Conservation (phyloP, 2,797 vertebrate species). For the Cebuella pygmaea region DNA sequence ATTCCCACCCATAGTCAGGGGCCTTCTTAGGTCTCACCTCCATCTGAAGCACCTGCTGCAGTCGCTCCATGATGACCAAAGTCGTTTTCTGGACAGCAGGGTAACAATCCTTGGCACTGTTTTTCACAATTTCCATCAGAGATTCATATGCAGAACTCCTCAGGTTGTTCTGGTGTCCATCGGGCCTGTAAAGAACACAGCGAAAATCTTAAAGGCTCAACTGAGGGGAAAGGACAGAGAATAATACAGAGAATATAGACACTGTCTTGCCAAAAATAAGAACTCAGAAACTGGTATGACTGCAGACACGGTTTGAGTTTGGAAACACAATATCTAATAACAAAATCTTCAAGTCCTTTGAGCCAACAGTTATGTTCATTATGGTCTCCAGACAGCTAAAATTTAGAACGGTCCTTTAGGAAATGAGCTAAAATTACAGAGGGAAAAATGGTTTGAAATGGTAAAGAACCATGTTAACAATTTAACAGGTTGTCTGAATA, state of each 20-base stretch:
- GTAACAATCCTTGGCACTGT: slow-evolving; percentile 99
- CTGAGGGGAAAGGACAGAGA: neutral
- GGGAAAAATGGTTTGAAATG: neutral
- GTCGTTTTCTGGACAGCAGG: slow-evolving; percentile 99
- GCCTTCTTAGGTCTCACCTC: slow-evolving; percentile 87
- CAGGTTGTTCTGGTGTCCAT: slow-evolving; percentile 99
- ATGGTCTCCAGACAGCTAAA: neutral
- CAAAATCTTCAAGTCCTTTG: neutral
- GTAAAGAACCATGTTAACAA: neutral
- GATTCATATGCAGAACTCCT: slow-evolving; percentile 98
- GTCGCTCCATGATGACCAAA: slow-evolving; percentile 97
- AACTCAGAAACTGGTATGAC: neutral
- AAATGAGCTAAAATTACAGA: neutral
- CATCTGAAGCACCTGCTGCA: slow-evolving; percentile 99
- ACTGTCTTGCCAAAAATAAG: neutral
- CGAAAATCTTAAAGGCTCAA: slow-evolving; percentile 19
- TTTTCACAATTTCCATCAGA: slow-evolving; percentile 99
- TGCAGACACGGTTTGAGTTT: neutral
- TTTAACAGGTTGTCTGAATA: neutral
- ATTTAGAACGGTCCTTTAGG: neutral
- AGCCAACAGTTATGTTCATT: neutral
- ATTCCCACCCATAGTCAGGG: neutral
- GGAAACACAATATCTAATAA: neutral
- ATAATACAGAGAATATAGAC: neutral
- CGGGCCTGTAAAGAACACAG: slow-evolving; percentile 87